Percentiles rank a stretch among this genome's conserved stretches.
Evolutionary conservation across 2,113 vertebrate genomes (phyloP).

Genomic region (Otis tarda): DNA sequence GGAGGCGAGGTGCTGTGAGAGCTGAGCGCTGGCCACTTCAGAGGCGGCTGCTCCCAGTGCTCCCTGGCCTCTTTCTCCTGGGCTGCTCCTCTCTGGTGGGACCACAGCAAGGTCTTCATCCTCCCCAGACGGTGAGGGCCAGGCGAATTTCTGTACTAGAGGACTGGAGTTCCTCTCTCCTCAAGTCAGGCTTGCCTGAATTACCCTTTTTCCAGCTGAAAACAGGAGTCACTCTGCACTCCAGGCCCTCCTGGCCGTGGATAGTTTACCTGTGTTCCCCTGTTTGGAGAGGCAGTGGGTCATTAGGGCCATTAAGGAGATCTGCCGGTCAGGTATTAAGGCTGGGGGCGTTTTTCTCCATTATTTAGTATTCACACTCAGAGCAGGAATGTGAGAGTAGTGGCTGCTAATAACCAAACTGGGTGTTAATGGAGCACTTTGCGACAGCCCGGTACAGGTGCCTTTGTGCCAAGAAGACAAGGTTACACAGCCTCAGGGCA

Average conservation of each 20-base stretch:
- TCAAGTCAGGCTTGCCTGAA: background rate
- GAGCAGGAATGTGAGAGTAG: constrained; percentile 69
- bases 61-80: background rate
- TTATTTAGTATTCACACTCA: constrained; percentile 71
- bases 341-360: constrained; percentile 65
- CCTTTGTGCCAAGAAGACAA: constrained; percentile 70
- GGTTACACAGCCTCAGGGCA: constrained; percentile 59
- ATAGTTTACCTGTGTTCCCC: constrained; percentile 59
- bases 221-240: background rate
- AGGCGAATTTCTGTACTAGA: background rate
- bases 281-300: constrained; percentile 72
- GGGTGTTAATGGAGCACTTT: constrained; percentile 71
- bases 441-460: constrained; percentile 63
- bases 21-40: rapidly evolving
- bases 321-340: constrained; percentile 78
- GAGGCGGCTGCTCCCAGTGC: rapidly evolving
- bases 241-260: background rate
- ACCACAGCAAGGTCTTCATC: background rate
- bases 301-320: constrained; percentile 72
- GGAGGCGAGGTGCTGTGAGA: background rate
- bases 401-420: constrained; percentile 65
- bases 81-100: background rate
- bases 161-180: background rate
- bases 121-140: background rate
- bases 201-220: background rate